Evolutionary conservation across 2,888 invertebrate genomes (phyloP), one percentile per base, ranked within the genome.

Genomic region (Leucophenga maculata): DNA sequence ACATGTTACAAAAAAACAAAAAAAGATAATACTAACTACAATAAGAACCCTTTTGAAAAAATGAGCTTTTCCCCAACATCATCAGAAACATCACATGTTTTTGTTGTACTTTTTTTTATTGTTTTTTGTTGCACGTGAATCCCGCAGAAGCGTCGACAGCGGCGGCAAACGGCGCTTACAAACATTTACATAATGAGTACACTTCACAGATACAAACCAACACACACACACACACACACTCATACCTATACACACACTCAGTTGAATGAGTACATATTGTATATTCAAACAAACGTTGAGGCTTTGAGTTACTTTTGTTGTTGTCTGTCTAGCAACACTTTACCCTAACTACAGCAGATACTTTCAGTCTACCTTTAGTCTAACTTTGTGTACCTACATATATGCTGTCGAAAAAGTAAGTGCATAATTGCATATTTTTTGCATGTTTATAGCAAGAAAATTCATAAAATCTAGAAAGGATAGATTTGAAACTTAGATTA

Each of bases 121-220:
- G 16, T 55, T 55, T 39, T 39, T 8, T 39, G 39, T 39, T 39
- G 39, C 39, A 39, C 39, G 39, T 39, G 39, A 39, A 39, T 39
- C 44, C 11, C 18, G 39, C 52, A 55, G 57, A 16, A 67, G 39
- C 44, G 60, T n/a, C 60, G 50, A 50, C 31, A 14, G 26, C 44
- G 44, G n/a, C 22, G 46, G 44, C 55, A 66, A 26, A 44, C 54
- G 74, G 74, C 75, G 77, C 77, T 75, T 74, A 75, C 75, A 75
- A 75, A 72, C 77, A 82, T 83, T 83, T 79, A 80, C 83, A 83
- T 83, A 83, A 80, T 80, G 77, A 72, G 74, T 69, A 69, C 65
- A 72, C 60, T 60, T 18, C 50, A 54, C 14, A 46, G n/a, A 18
- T 22, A 48, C 39, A 39, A 39, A 39, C 39, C 11, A 20, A 46